Percentiles rank a stretch among this genome's conserved stretches.
These are phyloP conservation scores for Volucella bombylans DNA, from an alignment of 2,888 invertebrate species.

Conservation along the genomic window DNA sequence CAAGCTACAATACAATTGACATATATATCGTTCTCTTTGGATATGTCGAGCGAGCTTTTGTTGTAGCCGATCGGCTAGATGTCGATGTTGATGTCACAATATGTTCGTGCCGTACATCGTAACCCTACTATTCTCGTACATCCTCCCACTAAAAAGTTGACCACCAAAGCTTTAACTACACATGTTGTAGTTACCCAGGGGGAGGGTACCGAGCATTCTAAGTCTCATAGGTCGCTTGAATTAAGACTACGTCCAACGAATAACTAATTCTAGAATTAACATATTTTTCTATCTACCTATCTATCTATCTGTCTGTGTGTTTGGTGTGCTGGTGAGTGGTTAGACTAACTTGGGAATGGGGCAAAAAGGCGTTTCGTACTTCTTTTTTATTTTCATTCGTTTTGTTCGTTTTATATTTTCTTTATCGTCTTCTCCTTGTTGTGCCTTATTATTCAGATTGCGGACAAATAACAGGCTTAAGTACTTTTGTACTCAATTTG, in stretches of 20 bases:
- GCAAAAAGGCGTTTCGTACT: constrained; percentile 18
- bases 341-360: constrained; percentile 5
- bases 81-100: constrained; percentile 48
- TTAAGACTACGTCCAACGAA: constrained; percentile 58
- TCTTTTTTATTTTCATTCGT: constrained; percentile 7
- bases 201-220: not conserved
- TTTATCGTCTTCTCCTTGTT: constrained; percentile 7
- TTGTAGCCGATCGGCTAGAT: constrained; percentile 51
- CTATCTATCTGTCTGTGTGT: not conserved
- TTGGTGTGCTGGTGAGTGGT: not conserved
- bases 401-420: not conserved
- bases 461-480: constrained; percentile 64
- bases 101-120: not conserved
- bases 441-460: constrained; percentile 61
- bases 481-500: constrained; percentile 68
- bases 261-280: constrained; percentile 60
- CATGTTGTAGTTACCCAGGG: too few relatives aligned
- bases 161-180: constrained; percentile 43
- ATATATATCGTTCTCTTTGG: constrained; percentile 33
- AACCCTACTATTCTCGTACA: constrained; percentile 12
- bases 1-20: constrained; percentile 50
- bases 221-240: constrained; percentile 35
- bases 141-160: constrained; percentile 35
- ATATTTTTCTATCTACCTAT: constrained; percentile 30
- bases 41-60: constrained; percentile 16